phyloP scores from a whole-genome alignment of 2,797 vertebrate species.

The Vultur gryphus region DNA sequence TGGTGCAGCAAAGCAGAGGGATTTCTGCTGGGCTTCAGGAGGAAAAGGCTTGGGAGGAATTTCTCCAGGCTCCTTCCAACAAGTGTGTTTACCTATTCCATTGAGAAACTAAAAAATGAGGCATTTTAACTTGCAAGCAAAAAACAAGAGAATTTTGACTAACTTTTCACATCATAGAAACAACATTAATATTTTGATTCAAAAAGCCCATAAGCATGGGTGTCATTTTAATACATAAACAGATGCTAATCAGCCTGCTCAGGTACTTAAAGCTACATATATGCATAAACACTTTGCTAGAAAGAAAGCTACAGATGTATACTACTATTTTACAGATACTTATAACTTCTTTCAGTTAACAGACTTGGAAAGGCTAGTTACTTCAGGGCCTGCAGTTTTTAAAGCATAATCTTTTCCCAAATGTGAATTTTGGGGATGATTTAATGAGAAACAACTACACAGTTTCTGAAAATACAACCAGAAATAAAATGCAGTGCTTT shows the following conservation, averaged over 20 bases:
- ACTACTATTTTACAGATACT: neutral
- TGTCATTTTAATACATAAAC: neutral
- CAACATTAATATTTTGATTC: neutral
- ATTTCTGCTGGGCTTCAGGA: neutral
- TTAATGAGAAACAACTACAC: neutral
- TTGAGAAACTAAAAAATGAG: neutral
- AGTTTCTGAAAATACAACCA: neutral
- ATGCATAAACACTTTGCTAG: neutral
- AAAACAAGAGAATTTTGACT: neutral
- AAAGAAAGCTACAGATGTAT: neutral
- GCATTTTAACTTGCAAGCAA: neutral
- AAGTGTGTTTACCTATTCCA: neutral
- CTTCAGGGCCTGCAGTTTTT: neutral
- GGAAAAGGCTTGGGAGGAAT: neutral
- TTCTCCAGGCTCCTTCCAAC: neutral
- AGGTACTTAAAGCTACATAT: neutral
- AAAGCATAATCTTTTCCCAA: neutral
- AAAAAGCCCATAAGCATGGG: neutral
- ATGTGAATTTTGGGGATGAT: neutral
- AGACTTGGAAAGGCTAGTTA: neutral
- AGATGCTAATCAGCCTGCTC: neutral
- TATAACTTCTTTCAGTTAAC: neutral
- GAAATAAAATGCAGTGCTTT: neutral
- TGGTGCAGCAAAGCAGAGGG: fast-evolving
- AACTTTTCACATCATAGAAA: neutral